A percentile compares a stretch with the other conserved stretches of the same genome.
Conservation (phyloP, 2,113 vertebrate genomes). For the Aptenodytes patagonicus region DNA sequence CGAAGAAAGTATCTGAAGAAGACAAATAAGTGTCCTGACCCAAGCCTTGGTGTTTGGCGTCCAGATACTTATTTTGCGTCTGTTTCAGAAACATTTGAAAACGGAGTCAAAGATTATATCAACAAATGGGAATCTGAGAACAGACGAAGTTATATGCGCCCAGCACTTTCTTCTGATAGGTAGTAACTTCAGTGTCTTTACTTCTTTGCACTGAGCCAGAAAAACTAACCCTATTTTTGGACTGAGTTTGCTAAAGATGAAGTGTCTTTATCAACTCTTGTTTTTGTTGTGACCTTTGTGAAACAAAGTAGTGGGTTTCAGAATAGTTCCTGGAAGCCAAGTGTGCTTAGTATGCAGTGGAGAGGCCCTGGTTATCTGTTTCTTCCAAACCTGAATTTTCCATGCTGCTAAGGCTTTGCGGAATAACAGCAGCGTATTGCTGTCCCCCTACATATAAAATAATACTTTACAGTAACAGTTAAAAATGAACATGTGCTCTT, state of each 20-base stretch:
- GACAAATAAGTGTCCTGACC: constrained; percentile 83
- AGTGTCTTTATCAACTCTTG: not conserved
- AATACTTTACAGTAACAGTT: not conserved
- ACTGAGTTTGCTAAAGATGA: not conserved
- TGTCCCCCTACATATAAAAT: not conserved
- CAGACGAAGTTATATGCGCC: not conserved
- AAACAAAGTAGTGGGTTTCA: not conserved
- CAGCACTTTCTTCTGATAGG: constrained; percentile 76
- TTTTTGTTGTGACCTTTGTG: not conserved
- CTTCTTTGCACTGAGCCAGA: not conserved
- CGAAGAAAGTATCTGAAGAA: constrained; percentile 82
- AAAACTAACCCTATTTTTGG: not conserved
- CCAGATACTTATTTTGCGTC: constrained; percentile 91
- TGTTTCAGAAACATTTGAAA: constrained; percentile 89
- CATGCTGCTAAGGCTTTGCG: not conserved
- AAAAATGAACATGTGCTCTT: not conserved
- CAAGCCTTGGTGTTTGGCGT: constrained; percentile 80
- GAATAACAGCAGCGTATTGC: not conserved
- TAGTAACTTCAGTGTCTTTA: constrained; percentile 7
- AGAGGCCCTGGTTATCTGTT: not conserved
- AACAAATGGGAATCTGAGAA: constrained; percentile 51
- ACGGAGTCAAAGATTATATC: constrained; percentile 78
- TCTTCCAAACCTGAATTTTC: not conserved
- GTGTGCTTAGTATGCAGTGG: rapidly evolving
- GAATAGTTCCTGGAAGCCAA: not conserved